Evolutionary conservation across 2,888 invertebrate species (phyloP).

Genomic region (Chloroclysta siterata): DNA sequence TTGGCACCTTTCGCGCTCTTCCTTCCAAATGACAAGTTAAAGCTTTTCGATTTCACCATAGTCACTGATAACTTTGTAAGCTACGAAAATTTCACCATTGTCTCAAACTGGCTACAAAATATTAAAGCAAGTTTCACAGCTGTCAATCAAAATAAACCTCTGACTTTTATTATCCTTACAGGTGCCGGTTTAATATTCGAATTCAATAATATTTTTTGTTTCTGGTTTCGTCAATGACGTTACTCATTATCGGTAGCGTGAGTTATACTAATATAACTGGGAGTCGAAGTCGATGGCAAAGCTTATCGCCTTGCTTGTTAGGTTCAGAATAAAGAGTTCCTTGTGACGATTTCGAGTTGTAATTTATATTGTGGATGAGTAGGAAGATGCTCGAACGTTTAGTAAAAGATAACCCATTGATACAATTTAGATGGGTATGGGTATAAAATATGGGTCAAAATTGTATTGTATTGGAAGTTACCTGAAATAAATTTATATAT

Average conservation of each 20-base stretch:
- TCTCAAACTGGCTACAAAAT: neutral
- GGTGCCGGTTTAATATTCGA: neutral
- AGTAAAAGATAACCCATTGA: neutral
- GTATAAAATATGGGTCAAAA: no score
- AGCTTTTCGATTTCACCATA: slow-evolving; percentile 40
- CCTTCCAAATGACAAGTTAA: slow-evolving; percentile 35
- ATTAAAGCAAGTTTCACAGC: neutral
- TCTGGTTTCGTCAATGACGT: slow-evolving; percentile 11
- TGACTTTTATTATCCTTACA: neutral
- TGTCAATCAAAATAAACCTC: neutral
- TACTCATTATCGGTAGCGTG: slow-evolving; percentile 15
- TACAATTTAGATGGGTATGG: no score
- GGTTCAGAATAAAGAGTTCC: slow-evolving; percentile 14
- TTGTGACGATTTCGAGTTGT: slow-evolving; percentile 5
- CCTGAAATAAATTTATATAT: no score
- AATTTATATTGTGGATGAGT: neutral
- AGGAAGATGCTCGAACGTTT: neutral
- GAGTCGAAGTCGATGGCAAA: slow-evolving; percentile 17
- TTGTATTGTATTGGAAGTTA: no score
- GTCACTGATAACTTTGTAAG: slow-evolving; percentile 9
- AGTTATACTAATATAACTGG: slow-evolving; percentile 23
- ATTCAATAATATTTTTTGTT: slow-evolving; percentile 1
- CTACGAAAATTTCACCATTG: slow-evolving; percentile 5
- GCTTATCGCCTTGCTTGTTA: slow-evolving; percentile 30
- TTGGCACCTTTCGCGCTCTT: slow-evolving; percentile 34